A percentile compares a stretch with the other conserved stretches of the same genome.
phyloP scores from a whole-genome alignment of 2,888 invertebrate species.

The Graphium colonna region DNA sequence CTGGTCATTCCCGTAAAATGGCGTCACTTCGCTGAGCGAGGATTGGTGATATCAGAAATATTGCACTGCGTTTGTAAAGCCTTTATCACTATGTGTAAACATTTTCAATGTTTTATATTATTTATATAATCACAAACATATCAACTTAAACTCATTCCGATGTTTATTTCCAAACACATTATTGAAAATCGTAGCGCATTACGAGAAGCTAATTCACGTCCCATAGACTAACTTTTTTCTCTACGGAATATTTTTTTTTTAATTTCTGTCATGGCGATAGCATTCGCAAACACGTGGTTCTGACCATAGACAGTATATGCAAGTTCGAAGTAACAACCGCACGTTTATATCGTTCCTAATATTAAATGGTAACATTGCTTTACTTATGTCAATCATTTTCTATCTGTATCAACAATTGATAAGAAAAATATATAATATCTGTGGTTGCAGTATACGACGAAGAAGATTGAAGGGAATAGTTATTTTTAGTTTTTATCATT shows the following conservation, averaged over 20 bases:
- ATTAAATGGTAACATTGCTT: constrained; percentile 22
- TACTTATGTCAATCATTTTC: neutral
- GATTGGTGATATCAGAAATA: constrained; percentile 70
- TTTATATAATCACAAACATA: constrained; percentile 47
- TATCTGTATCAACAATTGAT: constrained; percentile 12
- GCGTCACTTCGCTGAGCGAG: constrained; percentile 77
- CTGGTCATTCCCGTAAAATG: constrained; percentile 81
- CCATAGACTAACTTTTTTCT: constrained; percentile 58
- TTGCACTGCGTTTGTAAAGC: constrained; percentile 50
- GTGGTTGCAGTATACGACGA: constrained; percentile 21
- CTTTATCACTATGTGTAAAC: constrained; percentile 49
- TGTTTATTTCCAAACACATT: constrained; percentile 78
- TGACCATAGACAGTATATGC: constrained; percentile 40
- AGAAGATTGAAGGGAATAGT: constrained; percentile 31
- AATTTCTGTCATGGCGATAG: constrained; percentile 23
- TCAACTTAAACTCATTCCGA: constrained; percentile 47
- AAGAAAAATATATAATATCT: constrained; percentile 13
- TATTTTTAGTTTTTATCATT: constrained; percentile 61
- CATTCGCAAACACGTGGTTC: constrained; percentile 47
- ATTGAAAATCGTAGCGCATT: constrained; percentile 65
- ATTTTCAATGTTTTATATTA: constrained; percentile 50
- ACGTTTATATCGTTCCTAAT: neutral
- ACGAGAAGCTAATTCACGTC: constrained; percentile 74
- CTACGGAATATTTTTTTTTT: constrained; percentile 45
- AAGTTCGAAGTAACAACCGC: neutral